Conservation (phyloP, 2,113 vertebrate genomes). For the Echinops telfairi region DNA sequence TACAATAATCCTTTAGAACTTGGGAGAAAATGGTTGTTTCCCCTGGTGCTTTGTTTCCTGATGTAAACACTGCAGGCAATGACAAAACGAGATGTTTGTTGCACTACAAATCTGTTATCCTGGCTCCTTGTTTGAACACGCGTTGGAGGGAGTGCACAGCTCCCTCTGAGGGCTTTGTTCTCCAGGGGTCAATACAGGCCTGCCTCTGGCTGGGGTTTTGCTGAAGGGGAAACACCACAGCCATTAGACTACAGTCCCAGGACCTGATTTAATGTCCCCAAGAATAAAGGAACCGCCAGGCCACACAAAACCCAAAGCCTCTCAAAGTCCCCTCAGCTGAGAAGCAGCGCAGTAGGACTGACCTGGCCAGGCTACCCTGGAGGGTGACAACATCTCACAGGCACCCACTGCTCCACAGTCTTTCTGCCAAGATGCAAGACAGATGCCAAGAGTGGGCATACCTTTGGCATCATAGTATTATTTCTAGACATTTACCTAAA, state of each 20-base stretch:
- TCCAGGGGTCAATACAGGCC: neutral
- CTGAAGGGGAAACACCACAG: neutral
- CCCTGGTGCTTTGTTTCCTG: neutral
- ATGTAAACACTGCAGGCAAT: neutral
- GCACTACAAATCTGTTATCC: neutral
- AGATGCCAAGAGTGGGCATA: neutral
- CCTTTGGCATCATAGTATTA: neutral
- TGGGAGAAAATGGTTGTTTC: neutral
- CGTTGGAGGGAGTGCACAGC: neutral
- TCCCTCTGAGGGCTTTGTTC: neutral
- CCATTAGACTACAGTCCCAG: neutral
- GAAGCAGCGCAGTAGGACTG: neutral
- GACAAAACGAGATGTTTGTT: neutral
- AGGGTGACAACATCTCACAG: neutral
- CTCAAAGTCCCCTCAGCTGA: neutral
- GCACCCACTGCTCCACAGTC: neutral
- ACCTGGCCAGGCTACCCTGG: neutral
- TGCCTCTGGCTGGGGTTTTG: neutral
- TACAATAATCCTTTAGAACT: neutral
- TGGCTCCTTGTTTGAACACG: neutral
- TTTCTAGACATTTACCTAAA: slow-evolving; percentile 18
- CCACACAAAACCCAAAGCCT: neutral
- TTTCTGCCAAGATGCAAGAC: neutral
- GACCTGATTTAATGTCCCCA: neutral
- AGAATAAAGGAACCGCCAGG: neutral